Percentiles rank a stretch among this genome's conserved stretches.
Evolutionary conservation across 1,140 invertebrate genomes (phyloP).

Genomic region (Caenorhabditis brenneri): DNA sequence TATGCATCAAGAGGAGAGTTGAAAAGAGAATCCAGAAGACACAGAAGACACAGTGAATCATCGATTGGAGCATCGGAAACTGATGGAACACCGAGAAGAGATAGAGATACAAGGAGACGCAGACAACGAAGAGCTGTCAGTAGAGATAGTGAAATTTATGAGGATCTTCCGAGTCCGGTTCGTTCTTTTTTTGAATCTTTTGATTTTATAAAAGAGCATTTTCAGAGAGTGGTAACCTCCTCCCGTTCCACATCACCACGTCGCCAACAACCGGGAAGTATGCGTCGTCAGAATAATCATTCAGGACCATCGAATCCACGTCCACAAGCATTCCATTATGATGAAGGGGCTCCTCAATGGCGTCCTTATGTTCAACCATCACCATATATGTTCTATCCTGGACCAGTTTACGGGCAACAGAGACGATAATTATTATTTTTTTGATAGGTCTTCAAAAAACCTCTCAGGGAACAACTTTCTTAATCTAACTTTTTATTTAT

Average conservation of each 20-base stretch:
- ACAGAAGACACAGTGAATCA: constrained; percentile 46
- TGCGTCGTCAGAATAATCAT: not conserved
- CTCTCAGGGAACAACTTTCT: not conserved
- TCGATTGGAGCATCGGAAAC: constrained; percentile 19
- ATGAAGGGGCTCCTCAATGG: constrained; percentile 25
- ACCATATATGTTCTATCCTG: constrained; percentile 32
- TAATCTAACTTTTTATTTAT: not conserved
- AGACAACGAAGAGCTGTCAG: constrained; percentile 14
- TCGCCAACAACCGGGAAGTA: constrained; percentile 22
- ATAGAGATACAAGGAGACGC: not conserved
- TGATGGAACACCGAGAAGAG: constrained; percentile 19
- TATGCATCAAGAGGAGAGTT: constrained; percentile 22
- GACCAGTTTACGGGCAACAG: constrained; percentile 32
- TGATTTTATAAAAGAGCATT: not conserved
- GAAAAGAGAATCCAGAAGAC: constrained; percentile 32
- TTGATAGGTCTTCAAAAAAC: not conserved
- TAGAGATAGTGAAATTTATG: constrained; percentile 45
- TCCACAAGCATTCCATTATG: constrained; percentile 30
- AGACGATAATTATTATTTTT: not conserved
- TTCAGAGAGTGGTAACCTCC: constrained; percentile 8
- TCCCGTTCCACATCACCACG: constrained; percentile 8
- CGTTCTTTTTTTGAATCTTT: not conserved
- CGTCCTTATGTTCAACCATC: constrained; percentile 28
- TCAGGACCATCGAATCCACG: constrained; percentile 13
- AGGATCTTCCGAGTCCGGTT: constrained; percentile 48